Base-by-base conservation (phyloP, 2,113 vertebrate genomes). In the Brachyhypopomus gauderio region DNA sequence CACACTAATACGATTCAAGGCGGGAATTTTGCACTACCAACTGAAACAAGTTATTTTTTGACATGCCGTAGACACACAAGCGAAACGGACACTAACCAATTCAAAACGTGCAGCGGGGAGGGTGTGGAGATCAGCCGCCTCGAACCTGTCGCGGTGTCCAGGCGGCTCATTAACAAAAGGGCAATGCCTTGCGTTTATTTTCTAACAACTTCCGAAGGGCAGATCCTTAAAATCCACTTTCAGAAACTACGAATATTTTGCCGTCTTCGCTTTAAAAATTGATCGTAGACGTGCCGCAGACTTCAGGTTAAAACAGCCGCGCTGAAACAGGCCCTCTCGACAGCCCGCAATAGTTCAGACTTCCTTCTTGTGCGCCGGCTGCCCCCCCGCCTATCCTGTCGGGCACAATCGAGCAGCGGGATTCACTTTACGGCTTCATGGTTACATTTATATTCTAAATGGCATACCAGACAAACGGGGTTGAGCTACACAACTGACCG, bases 351-450 rank as follows among this genome's bases (percentile, higher is more conserved):
- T 73, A 91, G 83, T 84, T 91, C 87, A 80, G 88, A 93, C 91
- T 93, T 93, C 91, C 91, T 92, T 83, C 87, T 92, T 84, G 72
- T 80, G 83, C 84, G 87, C 87, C 90, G 88, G 87, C 59, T 87
- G 81, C 89, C 89, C 83, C 88, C 84, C 91, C 86, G 85, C 84
- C 84, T 34, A 80, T 81, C 82, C 84, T 62, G 78, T 82, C 83
- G 85, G 85, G 76, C 84, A 56, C 23, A 86, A 85, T 85, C 83
- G 81, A 77, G 80, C 70, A 82, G 80, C 85, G 17, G 78, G 12
- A 74, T 6, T 69, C 23, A 70, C 82, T 79, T 81, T 75, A 59
- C 17, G 66, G 63, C 36, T 66, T 86, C 78, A 83, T 77, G 4
- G 23, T 82, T 78, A 23, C 45, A 19, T 72, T 27, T 14, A 56